Evolutionary conservation across 92 coral and sea anemone species (phyloP), one percentile per base, ranked within the genome.

Genomic region (Parazoanthus atlanticus): DNA sequence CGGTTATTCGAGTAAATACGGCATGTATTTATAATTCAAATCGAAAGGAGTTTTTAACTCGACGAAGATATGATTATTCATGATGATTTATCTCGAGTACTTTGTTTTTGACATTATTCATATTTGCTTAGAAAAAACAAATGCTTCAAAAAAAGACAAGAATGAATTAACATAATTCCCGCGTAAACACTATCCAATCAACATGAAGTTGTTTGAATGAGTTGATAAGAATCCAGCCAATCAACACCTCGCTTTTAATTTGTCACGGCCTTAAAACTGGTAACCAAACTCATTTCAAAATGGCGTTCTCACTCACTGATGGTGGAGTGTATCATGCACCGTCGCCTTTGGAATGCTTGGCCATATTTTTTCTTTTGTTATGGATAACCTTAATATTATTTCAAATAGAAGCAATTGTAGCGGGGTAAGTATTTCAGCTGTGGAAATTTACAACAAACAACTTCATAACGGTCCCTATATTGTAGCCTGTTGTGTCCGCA

Each of bases 391-490:
- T 95, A 76, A 85, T 88, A 36, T 43, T 93, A 82, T 94, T 93
- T 49, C 98, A 95, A 78, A 80, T 95, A 30, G 90, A 92, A 84
- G 92, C 98, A 30, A 93, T 95, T 31, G 89, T 86, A 19, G 95
- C 96, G 28, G 98, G 96, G 98, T 95, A 72, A 90, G 98, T 87
- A 65, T 13, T 41, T 65, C 13, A 58, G 30, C n/a, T 47, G 41
- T 30, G 29, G 54, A 80, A n/a, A 31, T 5, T 80, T 54, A 8
- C 9, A 56, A 32, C 46, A 29, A 80, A 30, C n/a, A 28, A 31
- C 56, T 19, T 52, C 16, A 52, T 80, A 52, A 80, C 71, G 84
- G 83, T 49, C 10, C 25, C 21, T 0, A 0, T 11, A 7, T 13
- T 30, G 13, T 30, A 32, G 26, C n/a, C 25, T 0, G 47, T 56